Evolutionary conservation across 2,113 vertebrate species (phyloP), one percentile per base, ranked within the genome.

Genomic region (Chlamydotis undulata): DNA sequence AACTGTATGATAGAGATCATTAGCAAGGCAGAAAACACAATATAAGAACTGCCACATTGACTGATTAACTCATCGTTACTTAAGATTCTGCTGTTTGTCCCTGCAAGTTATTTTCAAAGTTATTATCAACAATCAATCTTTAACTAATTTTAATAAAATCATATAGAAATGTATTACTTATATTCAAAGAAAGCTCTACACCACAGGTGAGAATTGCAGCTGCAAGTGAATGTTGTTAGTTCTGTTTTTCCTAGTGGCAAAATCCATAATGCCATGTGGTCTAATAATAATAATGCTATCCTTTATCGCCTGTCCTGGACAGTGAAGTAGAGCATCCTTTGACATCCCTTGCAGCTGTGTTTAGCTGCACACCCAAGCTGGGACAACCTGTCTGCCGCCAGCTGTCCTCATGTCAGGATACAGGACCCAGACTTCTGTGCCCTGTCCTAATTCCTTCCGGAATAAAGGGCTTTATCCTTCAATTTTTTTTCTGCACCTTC

Each of bases 121-220:
- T 57, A 55, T 53, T 37, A 12, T 9, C 0, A 0, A 25, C 52
- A 10, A 39, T 15, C 8, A 61, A 85, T 25, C 5, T 28, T 61
- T 7, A 19, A 63, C 26, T 61, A 6, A 21, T 23, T 71, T 49
- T 47, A 49, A 1, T 17, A 35, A n/a, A 67, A 24, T 25, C 15
- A 12, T 15, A 16, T 15, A 41, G 12, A 9, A 21, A 14, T 70
- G 69, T 47, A 12, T 41, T 29, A 8, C 50, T 59, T 39, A 25
- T 29, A 39, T 18, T 8, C 15, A 47, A 59, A 65, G 52, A 45
- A 59, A 73, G 39, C 6, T 67, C n/a, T 31, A 8, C 53, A 19
- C 23, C 47, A 33, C 53, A 35, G 41, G 28, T 39, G 45, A 24
- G 13, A 85, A 15, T 7, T 25, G 25, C 15, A 59, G 45, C 13